phyloP scores from a whole-genome alignment of 92 coral and sea anemone genomes.

The Heteractis magnifica region DNA sequence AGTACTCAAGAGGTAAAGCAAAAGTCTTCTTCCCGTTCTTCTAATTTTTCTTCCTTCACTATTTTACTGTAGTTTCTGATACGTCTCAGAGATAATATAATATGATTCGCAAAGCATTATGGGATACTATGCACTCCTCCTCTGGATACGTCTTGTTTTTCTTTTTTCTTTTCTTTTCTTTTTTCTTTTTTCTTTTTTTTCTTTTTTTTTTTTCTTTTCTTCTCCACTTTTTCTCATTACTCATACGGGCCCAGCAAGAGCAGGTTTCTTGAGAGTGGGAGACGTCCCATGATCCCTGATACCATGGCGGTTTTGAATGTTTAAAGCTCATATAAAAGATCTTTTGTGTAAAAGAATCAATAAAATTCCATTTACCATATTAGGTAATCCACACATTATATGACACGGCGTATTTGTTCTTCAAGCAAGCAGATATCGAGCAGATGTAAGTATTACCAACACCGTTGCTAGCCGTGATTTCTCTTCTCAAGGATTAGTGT shows the following conservation, averaged over 20 bases:
- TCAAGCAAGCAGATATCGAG: slow-evolving; percentile 67
- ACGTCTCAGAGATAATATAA: no score
- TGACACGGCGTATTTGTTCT: slow-evolving; percentile 76
- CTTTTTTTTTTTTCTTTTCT: no score
- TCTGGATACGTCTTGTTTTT: no score
- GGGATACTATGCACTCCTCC: no score
- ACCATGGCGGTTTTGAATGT: no score
- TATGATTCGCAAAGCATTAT: no score
- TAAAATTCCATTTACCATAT: background rate
- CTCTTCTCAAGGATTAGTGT: background rate
- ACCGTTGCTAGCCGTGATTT: background rate
- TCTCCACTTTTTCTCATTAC: no score
- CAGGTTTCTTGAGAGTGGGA: no score
- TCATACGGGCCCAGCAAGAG: no score
- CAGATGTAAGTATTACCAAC: slow-evolving; percentile 63
- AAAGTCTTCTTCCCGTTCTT: background rate
- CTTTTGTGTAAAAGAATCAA: background rate
- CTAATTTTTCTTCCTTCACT: background rate
- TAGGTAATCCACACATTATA: slow-evolving; percentile 78
- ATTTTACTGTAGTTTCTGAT: no score
- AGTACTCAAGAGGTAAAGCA: slow-evolving; percentile 63
- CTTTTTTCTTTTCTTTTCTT: no score
- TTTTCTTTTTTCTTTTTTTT: no score
- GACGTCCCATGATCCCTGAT: background rate
- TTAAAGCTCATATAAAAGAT: background rate